Conservation (phyloP, 2,888 invertebrate genomes). For the Lucinisca nassula region DNA sequence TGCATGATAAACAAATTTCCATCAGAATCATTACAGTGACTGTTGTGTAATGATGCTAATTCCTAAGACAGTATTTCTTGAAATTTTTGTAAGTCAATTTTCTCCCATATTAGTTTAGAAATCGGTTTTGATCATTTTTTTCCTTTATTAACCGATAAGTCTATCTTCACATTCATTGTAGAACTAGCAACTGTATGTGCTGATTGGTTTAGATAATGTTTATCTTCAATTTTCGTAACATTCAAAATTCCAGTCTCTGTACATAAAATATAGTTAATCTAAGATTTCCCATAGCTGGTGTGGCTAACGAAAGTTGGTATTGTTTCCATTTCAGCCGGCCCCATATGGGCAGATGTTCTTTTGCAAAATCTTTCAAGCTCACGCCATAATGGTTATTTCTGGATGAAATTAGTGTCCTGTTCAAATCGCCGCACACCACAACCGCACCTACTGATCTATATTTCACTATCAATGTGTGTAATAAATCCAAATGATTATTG, state of each 20-base stretch:
- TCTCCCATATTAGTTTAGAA: neutral
- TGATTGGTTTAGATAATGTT: neutral
- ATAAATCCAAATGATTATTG: neutral
- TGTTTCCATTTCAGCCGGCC: neutral
- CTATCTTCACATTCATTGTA: neutral
- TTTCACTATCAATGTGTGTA: neutral
- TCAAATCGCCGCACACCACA: neutral
- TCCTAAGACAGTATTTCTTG: neutral
- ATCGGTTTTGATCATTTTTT: neutral
- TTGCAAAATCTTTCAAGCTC: neutral
- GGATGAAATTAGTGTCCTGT: neutral
- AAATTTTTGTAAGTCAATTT: neutral
- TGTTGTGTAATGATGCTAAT: neutral
- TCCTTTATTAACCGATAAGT: neutral
- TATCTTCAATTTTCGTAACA: neutral
- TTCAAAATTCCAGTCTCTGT: neutral
- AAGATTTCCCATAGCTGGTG: neutral
- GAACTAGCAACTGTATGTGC: neutral
- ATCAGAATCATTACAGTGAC: neutral
- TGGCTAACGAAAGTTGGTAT: neutral
- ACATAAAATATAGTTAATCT: neutral
- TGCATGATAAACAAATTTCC: neutral
- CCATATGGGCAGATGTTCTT: neutral
- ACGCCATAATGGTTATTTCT: neutral
- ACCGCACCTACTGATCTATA: neutral